A percentile compares a stretch with the other conserved stretches of the same genome.
These are phyloP conservation scores for Branchellion lobata DNA, from an alignment of 2,888 invertebrate species.

Conservation along the genomic window DNA sequence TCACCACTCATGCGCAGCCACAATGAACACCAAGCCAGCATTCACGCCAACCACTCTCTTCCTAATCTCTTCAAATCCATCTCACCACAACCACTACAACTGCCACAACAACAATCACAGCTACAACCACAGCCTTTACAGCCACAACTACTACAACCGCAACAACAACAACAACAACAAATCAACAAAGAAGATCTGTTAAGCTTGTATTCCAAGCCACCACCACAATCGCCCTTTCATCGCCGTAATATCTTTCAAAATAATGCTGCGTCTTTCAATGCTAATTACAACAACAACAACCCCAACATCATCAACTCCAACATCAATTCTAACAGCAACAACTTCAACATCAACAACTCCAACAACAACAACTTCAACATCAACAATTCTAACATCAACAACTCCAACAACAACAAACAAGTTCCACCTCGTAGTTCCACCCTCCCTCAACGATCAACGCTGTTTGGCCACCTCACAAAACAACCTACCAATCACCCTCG, in stretches of 20 bases:
- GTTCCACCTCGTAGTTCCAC: background rate
- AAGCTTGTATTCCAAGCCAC: conserved; percentile 3
- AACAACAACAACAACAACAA: background rate
- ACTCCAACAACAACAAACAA: background rate
- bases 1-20: background rate
- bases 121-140: background rate
- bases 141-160: background rate
- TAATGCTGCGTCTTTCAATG: background rate
- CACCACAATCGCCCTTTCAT: background rate
- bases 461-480: background rate
- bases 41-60: background rate
- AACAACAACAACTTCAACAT: background rate
- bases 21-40: background rate
- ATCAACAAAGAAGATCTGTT: conserved; percentile 1
- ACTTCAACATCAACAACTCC: too few relatives aligned
- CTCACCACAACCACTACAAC: background rate
- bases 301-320: background rate
- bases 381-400: background rate
- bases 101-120: background rate
- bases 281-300: background rate
- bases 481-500: background rate
- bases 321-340: too few relatives aligned
- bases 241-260: background rate
- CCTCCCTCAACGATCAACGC: background rate
- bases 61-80: conserved; percentile 1